A percentile compares a stretch with the other conserved stretches of the same genome.
These are phyloP conservation scores for Cryptus armator DNA, from an alignment of 2,888 invertebrate genomes.

Conservation along the genomic window DNA sequence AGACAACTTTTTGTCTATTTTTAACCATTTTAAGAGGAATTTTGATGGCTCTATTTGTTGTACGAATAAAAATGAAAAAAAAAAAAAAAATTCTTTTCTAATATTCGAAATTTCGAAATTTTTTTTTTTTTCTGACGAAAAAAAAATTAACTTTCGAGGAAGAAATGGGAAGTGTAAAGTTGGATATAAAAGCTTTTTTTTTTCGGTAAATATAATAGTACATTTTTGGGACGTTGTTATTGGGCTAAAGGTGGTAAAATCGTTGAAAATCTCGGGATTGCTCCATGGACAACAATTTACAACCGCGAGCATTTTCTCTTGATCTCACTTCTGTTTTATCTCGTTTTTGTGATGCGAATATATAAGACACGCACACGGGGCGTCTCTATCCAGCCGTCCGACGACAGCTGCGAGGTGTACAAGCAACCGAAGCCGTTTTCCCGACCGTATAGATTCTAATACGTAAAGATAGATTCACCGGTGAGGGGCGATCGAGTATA, in stretches of 20 bases:
- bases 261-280: no score
- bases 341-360: conserved; percentile 26
- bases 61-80: background rate
- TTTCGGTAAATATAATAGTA: no score
- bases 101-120: background rate
- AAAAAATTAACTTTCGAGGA: no score
- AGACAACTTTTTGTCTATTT: conserved; percentile 53
- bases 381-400: conserved; percentile 65
- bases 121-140: background rate
- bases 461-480: conserved; percentile 84
- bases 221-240: no score
- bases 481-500: conserved; percentile 84
- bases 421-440: conserved; percentile 72
- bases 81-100: no score
- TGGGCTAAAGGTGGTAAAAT: no score
- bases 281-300: no score
- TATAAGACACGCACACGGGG: conserved; percentile 4
- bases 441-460: conserved; percentile 82
- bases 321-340: conserved; percentile 5
- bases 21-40: conserved; percentile 31
- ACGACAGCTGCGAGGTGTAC: conserved; percentile 71
- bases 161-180: no score
- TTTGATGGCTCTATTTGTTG: conserved; percentile 21
- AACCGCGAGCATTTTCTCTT: background rate
- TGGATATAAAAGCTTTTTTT: no score